Evolutionary conservation across 2,797 vertebrate species (phyloP).

Genomic region (Serranus cabrilla): DNA sequence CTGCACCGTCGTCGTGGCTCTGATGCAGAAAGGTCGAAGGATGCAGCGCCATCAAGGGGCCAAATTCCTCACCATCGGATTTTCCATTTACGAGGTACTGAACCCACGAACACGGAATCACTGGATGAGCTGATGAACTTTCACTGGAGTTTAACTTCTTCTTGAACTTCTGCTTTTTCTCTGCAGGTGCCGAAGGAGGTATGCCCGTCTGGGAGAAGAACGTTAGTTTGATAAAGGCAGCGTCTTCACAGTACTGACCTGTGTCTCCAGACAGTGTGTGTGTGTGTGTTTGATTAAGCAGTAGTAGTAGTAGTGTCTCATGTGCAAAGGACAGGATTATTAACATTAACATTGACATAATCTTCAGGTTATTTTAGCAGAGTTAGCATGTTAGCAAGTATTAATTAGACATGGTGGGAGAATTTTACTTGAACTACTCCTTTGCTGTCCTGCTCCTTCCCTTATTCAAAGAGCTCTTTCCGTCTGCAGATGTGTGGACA

Average conservation of each 20-base stretch:
- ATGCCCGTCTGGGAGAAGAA: constrained; percentile 41
- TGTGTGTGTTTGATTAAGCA: constrained; percentile 15
- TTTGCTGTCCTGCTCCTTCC: neutral
- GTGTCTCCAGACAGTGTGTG: constrained; percentile 17
- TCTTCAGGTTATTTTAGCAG: no score
- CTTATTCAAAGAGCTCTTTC: neutral
- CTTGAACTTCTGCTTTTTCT: constrained; percentile 41
- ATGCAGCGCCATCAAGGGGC: constrained; percentile 91
- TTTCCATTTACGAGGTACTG: constrained; percentile 95
- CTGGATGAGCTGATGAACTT: neutral
- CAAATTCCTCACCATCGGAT: constrained; percentile 94
- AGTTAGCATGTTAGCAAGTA: no score
- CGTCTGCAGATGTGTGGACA: constrained; percentile 88
- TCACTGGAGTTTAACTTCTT: neutral
- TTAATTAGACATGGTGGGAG: no score
- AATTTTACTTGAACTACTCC: neutral
- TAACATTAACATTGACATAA: no score
- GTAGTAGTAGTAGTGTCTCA: no score
- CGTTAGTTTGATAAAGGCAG: constrained; percentile 17
- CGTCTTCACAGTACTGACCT: constrained; percentile 3
- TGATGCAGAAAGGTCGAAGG: constrained; percentile 98
- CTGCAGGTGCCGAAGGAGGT: constrained; percentile 87
- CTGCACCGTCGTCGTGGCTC: constrained; percentile 94
- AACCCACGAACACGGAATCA: neutral
- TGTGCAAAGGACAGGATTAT: no score